Evolutionary conservation across 2,888 invertebrate genomes (phyloP).

Genomic region (Parnassius mnemosyne): DNA sequence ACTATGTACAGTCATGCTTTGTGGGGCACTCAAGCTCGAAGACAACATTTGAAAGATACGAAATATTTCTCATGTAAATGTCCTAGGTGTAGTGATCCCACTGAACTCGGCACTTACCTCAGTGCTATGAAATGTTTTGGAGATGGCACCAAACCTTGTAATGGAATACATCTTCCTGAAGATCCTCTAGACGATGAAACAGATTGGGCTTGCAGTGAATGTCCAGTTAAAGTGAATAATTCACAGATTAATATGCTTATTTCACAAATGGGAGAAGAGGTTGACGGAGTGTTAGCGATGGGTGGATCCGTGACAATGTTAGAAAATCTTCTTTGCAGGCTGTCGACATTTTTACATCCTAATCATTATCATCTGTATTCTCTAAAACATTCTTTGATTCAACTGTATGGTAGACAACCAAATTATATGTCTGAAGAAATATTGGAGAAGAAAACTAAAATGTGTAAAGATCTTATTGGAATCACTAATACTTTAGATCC

Average conservation of each 20-base stretch:
- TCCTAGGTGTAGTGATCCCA: conserved; percentile 87
- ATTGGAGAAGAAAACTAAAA: conserved; percentile 82
- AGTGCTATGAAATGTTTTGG: conserved; percentile 86
- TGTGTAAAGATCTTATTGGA: conserved; percentile 83
- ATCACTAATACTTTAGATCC: conserved; percentile 86
- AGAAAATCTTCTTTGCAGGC: conserved; percentile 83
- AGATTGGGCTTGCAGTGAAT: conserved; percentile 89
- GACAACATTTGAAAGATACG: conserved; percentile 87
- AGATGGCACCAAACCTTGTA: conserved; percentile 79
- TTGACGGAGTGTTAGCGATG: conserved; percentile 83
- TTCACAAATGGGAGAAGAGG: conserved; percentile 87
- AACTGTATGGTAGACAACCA: conserved; percentile 86
- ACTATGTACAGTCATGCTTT: conserved; percentile 94
- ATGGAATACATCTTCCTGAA: conserved; percentile 85
- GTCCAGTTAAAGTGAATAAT: conserved; percentile 82
- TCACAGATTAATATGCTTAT: conserved; percentile 84
- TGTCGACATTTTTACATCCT: conserved; percentile 88
- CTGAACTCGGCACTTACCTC: conserved; percentile 88
- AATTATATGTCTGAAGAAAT: conserved; percentile 82
- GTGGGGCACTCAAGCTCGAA: conserved; percentile 91
- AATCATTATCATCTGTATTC: conserved; percentile 92
- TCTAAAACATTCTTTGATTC: conserved; percentile 90
- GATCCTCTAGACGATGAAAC: conserved; percentile 85
- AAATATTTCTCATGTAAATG: conserved; percentile 90
- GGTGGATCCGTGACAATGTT: conserved; percentile 82